phyloP scores from a whole-genome alignment of 2,797 vertebrate species.

The Tokudaia muenninki region DNA sequence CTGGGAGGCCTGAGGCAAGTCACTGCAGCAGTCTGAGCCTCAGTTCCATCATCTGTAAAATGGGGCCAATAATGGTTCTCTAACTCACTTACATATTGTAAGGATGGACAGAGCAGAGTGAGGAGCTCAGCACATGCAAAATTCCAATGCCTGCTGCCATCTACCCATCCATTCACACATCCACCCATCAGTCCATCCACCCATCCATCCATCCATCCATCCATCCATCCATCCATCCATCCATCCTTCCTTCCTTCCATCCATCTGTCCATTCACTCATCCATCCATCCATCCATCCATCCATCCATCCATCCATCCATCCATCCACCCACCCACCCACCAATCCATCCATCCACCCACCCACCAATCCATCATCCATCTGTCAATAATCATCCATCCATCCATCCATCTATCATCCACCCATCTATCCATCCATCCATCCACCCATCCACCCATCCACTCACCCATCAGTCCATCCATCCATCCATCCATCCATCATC shows the following conservation, averaged over 20 bases:
- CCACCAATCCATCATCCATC: too few relatives aligned
- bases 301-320: background rate
- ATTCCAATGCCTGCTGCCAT: background rate
- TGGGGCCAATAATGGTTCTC: background rate
- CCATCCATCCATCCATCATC: background rate
- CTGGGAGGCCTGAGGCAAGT: background rate
- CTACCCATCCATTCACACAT: background rate
- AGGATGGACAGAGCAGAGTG: background rate
- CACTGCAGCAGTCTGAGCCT: background rate
- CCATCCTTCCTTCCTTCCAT: background rate
- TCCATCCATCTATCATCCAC: background rate
- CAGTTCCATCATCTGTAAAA: background rate
- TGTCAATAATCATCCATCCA: accelerated
- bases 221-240: background rate
- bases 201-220: too few relatives aligned
- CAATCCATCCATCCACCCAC: accelerated
- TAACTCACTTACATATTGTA: background rate
- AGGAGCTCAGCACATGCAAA: background rate
- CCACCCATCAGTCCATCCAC: background rate
- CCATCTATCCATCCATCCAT: accelerated
- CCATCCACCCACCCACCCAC: accelerated
- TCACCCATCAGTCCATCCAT: background rate
- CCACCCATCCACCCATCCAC: background rate
- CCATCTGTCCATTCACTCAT: accelerated
- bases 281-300: accelerated